phyloP scores from a whole-genome alignment of 2,113 vertebrate species.

The Varanus komodoensis region DNA sequence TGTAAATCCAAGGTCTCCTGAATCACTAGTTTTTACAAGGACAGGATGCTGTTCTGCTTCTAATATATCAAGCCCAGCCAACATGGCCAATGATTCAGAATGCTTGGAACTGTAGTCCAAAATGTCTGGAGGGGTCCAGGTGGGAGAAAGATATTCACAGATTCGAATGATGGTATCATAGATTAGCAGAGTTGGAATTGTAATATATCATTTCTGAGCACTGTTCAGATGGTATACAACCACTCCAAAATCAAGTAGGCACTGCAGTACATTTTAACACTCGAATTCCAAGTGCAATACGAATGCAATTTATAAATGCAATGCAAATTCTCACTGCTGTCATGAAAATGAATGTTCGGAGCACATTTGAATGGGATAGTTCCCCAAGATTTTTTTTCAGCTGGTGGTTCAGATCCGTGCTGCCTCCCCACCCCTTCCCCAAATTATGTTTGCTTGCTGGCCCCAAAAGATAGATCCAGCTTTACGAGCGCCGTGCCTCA shows the following conservation, averaged over 20 bases:
- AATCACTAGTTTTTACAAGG: background rate
- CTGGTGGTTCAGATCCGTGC: slow-evolving; percentile 43
- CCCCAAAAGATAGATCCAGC: slow-evolving; percentile 13
- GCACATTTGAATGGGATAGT: background rate
- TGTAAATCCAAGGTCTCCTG: background rate
- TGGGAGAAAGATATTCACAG: too few relatives aligned
- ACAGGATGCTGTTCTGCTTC: background rate
- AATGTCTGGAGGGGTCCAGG: too few relatives aligned
- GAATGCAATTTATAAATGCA: too few relatives aligned
- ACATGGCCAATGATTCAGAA: too few relatives aligned
- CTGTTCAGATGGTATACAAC: background rate
- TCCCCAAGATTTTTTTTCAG: background rate
- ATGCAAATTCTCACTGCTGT: too few relatives aligned
- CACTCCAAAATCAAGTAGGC: background rate
- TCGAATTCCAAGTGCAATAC: too few relatives aligned
- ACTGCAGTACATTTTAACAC: background rate
- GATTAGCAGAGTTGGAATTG: too few relatives aligned
- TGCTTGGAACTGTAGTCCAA: too few relatives aligned
- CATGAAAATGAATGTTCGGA: background rate
- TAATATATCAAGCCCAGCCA: too few relatives aligned
- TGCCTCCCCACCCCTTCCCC: background rate
- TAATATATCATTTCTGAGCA: background rate
- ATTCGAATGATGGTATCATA: too few relatives aligned
- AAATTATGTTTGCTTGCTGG: slow-evolving; percentile 31
- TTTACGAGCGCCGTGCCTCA: slow-evolving; percentile 51